phyloP scores from a whole-genome alignment of 1,140 invertebrate genomes.

The Physella acuta region DNA sequence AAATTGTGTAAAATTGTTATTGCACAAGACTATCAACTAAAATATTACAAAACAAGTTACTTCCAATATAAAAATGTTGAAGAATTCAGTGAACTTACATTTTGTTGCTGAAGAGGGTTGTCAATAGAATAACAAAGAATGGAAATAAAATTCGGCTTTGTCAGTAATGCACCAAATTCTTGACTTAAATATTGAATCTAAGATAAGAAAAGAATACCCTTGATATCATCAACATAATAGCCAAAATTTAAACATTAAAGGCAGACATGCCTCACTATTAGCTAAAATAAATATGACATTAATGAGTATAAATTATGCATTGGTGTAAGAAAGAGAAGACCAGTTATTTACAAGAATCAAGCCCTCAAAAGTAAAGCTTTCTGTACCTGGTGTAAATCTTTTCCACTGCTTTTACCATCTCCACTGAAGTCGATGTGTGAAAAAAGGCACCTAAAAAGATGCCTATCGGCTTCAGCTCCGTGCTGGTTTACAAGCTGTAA shows the following conservation, averaged over 20 bases:
- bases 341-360: too few species aligned
- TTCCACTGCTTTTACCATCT: constrained; percentile 63
- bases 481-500: constrained; percentile 75
- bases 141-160: constrained; percentile 74
- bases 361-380: background rate
- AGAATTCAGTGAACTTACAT: too few species aligned
- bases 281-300: background rate
- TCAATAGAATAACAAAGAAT: constrained; percentile 80
- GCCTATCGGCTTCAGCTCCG: constrained; percentile 84
- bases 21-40: too few species aligned
- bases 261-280: background rate
- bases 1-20: too few species aligned
- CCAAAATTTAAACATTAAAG: background rate
- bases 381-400: constrained; percentile 62
- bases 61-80: too few species aligned
- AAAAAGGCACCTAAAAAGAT: constrained; percentile 83
- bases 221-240: background rate
- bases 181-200: constrained; percentile 76
- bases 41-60: too few species aligned
- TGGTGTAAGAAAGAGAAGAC: too few species aligned
- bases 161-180: constrained; percentile 72
- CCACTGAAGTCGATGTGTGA: constrained; percentile 68
- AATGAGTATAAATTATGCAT: too few species aligned
- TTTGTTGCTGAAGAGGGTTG: constrained; percentile 66
- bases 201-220: constrained; percentile 25